A percentile compares a stretch with the other conserved stretches of the same genome.
Evolutionary conservation across 2,888 invertebrate genomes (phyloP).

Genomic region (Nemotelus pantherinus): DNA sequence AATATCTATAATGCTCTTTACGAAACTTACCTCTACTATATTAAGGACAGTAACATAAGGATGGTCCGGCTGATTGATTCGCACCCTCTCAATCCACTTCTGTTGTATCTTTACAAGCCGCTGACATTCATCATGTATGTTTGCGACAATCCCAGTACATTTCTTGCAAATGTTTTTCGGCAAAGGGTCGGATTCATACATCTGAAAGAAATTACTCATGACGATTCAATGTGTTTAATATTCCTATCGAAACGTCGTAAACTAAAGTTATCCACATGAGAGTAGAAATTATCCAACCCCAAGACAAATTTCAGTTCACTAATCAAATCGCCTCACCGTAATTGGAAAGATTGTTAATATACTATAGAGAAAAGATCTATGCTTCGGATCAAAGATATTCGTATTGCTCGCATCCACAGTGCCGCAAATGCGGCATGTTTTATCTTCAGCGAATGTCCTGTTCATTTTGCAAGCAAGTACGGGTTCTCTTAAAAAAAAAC

Average conservation of each 20-base stretch:
- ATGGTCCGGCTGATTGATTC: slow-evolving; percentile 55
- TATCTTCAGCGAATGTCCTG: slow-evolving; percentile 51
- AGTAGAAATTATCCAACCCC: background rate
- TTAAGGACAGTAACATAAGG: slow-evolving; percentile 56
- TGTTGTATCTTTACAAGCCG: slow-evolving; percentile 54
- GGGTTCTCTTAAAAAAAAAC: no score
- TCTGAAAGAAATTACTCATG: slow-evolving; percentile 50
- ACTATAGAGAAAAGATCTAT: slow-evolving; percentile 54
- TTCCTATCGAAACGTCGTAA: no score
- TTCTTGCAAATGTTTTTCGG: slow-evolving; percentile 58
- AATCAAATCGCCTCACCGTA: slow-evolving; percentile 51
- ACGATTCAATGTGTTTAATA: background rate
- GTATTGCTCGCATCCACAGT: slow-evolving; percentile 54
- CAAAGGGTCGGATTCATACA: slow-evolving; percentile 58
- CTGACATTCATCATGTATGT: slow-evolving; percentile 55
- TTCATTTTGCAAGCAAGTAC: background rate
- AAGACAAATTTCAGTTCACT: background rate
- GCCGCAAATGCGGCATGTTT: slow-evolving; percentile 58
- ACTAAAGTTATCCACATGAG: background rate
- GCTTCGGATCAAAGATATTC: slow-evolving; percentile 54
- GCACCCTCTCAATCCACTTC: slow-evolving; percentile 56
- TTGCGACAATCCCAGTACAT: slow-evolving; percentile 54
- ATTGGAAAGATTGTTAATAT: slow-evolving; percentile 58
- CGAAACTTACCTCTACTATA: slow-evolving; percentile 54
- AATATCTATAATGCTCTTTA: no score